A percentile compares a stretch with the other conserved stretches of the same genome.
Conservation (phyloP, 2,888 invertebrate genomes). For the Zygaena filipendulae region DNA sequence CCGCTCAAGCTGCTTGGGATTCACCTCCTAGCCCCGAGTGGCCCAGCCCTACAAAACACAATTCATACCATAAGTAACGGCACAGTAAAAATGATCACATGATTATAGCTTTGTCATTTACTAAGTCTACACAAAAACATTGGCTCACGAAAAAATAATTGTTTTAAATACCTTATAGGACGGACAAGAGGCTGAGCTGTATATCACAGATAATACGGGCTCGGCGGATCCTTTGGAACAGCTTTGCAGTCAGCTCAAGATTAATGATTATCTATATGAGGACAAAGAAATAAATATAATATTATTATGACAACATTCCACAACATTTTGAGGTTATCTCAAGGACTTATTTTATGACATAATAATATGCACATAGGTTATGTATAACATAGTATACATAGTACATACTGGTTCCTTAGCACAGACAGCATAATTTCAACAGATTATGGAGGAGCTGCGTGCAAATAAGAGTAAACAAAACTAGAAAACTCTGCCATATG, state of each 20-base stretch:
- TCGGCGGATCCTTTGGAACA: conserved; percentile 64
- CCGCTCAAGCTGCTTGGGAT: conserved; percentile 66
- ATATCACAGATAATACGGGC: conserved; percentile 70
- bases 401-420: too few species aligned
- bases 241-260: conserved; percentile 62
- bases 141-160: background rate
- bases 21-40: conserved; percentile 74
- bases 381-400: too few species aligned
- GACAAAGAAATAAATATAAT: too few species aligned
- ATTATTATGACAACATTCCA: too few species aligned
- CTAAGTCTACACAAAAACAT: background rate
- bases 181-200: conserved; percentile 70
- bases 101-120: background rate
- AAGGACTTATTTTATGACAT: conserved; percentile 24
- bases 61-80: too few species aligned
- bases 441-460: too few species aligned
- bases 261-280: conserved; percentile 50
- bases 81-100: too few species aligned
- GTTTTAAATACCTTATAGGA: conserved; percentile 55
- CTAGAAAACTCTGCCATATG: too few species aligned
- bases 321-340: conserved; percentile 53
- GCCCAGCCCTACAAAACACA: conserved; percentile 67
- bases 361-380: too few species aligned
- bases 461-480: too few species aligned
- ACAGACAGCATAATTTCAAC: too few species aligned